These are phyloP conservation scores for Clarias pachynema DNA, from an alignment of 2,797 vertebrate genomes.

Conservation along the genomic window DNA sequence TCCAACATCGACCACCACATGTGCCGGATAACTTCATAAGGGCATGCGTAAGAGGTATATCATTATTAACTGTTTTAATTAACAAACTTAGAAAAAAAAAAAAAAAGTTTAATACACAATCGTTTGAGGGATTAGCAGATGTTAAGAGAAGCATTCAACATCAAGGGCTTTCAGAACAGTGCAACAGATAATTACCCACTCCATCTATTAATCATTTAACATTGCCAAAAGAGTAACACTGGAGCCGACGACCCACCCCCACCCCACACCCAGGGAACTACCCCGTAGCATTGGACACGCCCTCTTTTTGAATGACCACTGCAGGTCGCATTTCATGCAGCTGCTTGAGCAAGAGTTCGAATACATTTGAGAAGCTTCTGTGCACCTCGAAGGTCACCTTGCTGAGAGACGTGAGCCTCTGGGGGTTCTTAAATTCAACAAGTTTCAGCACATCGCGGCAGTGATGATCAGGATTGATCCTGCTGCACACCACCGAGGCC, in stretches of 20 bases:
- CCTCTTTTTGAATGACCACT: slow-evolving; percentile 80
- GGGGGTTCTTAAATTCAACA: slow-evolving; percentile 86
- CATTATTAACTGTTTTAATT: slow-evolving; percentile 59
- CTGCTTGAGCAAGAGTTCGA: slow-evolving; percentile 84
- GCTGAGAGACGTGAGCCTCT: slow-evolving; percentile 78
- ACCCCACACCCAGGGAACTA: slow-evolving; percentile 58
- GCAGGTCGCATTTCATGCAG: slow-evolving; percentile 93
- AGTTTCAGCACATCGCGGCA: slow-evolving; percentile 75
- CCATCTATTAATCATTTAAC: slow-evolving; percentile 15
- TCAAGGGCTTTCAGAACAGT: slow-evolving; percentile 23
- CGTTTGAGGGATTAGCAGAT: slow-evolving; percentile 47
- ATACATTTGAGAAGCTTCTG: slow-evolving; percentile 76
- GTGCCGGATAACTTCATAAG: slow-evolving; percentile 75
- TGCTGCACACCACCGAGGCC: slow-evolving; percentile 56
- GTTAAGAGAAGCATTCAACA: slow-evolving; percentile 39
- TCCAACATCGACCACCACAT: slow-evolving; percentile 76
- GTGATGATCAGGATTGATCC: slow-evolving; percentile 39
- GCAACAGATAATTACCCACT: slow-evolving; percentile 2
- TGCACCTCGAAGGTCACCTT: slow-evolving; percentile 89
- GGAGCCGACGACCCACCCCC: slow-evolving; percentile 5
- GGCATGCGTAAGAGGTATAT: slow-evolving; percentile 83
- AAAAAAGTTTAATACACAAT: slow-evolving; percentile 59
- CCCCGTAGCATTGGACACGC: slow-evolving; percentile 46
- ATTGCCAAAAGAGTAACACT: slow-evolving; percentile 43
- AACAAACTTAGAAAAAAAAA: slow-evolving; percentile 53